Percentiles rank a stretch among this genome's conserved stretches.
These are phyloP conservation scores for Chelmon rostratus DNA, from an alignment of 2,797 vertebrate genomes.

Conservation along the genomic window DNA sequence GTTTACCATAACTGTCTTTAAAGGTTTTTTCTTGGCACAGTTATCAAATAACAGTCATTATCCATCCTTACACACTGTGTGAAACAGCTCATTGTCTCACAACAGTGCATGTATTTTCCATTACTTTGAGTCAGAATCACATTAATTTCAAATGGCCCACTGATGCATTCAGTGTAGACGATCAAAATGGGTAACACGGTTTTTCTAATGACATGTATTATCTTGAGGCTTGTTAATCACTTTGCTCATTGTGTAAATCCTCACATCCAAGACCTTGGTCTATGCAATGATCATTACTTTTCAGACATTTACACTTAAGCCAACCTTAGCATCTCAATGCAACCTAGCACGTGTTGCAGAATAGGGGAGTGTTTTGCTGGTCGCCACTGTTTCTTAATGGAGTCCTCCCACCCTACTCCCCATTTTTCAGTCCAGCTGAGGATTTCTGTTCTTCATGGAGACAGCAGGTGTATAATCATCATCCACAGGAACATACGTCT, in stretches of 20 bases:
- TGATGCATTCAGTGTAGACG: neutral
- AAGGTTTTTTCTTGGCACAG: neutral
- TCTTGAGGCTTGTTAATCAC: constrained; percentile 5
- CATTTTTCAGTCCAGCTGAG: neutral
- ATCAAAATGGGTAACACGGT: neutral
- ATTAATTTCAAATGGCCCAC: constrained; percentile 3
- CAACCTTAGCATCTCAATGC: neutral
- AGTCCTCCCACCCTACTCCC: neutral
- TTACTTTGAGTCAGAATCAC: neutral
- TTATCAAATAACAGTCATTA: constrained; percentile 20
- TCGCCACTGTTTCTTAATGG: neutral
- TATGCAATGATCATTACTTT: neutral
- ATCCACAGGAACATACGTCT: neutral
- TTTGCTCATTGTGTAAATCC: neutral
- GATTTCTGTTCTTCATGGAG: neutral
- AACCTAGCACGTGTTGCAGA: neutral
- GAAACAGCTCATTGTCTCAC: neutral
- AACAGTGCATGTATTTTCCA: neutral
- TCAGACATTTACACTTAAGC: no score
- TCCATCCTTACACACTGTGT: constrained; percentile 1
- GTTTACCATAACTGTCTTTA: neutral
- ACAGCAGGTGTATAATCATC: constrained; percentile 2
- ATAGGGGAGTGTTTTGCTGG: neutral
- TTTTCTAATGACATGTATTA: neutral
- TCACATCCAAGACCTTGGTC: neutral